Base-by-base conservation (phyloP, 2,797 vertebrate genomes). In the Phoeniculus purpureus region DNA sequence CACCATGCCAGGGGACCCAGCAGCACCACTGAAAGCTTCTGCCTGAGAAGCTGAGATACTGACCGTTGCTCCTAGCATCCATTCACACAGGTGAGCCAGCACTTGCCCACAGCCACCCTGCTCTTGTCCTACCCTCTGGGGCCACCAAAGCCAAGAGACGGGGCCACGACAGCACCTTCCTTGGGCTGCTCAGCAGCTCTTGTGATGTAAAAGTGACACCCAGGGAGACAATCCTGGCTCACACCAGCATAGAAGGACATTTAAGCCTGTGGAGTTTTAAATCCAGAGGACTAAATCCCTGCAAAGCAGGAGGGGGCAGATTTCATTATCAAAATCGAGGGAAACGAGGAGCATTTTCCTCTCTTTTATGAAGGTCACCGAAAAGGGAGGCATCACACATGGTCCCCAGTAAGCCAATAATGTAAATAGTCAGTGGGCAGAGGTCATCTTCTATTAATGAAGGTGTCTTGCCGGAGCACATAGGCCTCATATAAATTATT, bases 401-500 rank as follows among this genome's bases (percentile, higher is more conserved):
- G 65, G 73, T 40, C 86, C 52, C 81, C 51, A n/a, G 60, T 90
- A 85, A 78, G 51, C 34, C 76, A 77, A 86, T 29, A 88, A 55
- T 70, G 78, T 76, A 90, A 92, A 81, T 29, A 92, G 68, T 52
- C 74, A 81, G 77, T 0, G 10, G 81, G 43, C 84, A 96, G 81
- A 90, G 92, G 61, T 65, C 79, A 90, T 74, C 90, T 89, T 65
- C 79, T 90, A 20, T 82, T 93, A 82, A 89, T 82, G 92, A 40
- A 92, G 76, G 75, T 74, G 66, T 67, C 76, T 76, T 13, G 1
- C 81, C 86, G 85, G 94, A 85, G 83, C 48, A 86, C 55, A 89
- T 32, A 68, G 58, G 72, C 76, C 67, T 86, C 86, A 23, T 51
- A 74, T 87, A 77, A 90, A 89, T 93, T 77, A 87, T 82, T 84